phyloP scores from a whole-genome alignment of 2,113 vertebrate species.

The Thunnus thynnus region DNA sequence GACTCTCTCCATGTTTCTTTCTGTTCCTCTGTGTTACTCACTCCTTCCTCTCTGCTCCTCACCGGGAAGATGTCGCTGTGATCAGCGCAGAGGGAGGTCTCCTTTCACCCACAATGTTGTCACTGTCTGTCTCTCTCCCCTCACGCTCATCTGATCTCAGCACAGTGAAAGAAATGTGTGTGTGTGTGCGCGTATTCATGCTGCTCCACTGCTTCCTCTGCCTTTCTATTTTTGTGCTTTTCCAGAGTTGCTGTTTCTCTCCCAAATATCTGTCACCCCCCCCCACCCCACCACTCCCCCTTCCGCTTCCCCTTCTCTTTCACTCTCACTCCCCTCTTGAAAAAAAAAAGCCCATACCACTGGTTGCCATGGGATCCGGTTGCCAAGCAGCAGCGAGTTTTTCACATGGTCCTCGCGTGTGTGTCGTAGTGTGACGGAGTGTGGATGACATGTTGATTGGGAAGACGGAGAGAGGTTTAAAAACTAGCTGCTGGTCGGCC shows the following conservation, averaged over 20 bases:
- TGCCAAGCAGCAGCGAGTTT: constrained; percentile 78
- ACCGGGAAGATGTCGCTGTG: constrained; percentile 46
- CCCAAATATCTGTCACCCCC: constrained; percentile 37
- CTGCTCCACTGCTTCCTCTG: constrained; percentile 38
- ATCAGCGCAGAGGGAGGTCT: constrained; percentile 44
- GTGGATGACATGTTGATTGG: constrained; percentile 54
- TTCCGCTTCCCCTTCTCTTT: constrained; percentile 2
- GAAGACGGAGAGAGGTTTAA: constrained; percentile 12
- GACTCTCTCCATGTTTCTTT: background rate
- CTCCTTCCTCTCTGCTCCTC: background rate
- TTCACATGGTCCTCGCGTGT: constrained; percentile 54
- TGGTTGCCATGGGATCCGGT: constrained; percentile 85
- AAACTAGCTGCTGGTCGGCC: background rate
- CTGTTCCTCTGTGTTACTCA: background rate
- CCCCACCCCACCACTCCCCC: background rate
- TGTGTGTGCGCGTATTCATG: constrained; percentile 19
- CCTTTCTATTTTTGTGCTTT: constrained; percentile 55
- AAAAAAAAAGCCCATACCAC: constrained; percentile 53
- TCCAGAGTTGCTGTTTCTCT: constrained; percentile 42
- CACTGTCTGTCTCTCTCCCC: constrained; percentile 51
- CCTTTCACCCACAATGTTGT: constrained; percentile 63
- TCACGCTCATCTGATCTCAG: constrained; percentile 42
- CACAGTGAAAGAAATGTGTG: constrained; percentile 48
- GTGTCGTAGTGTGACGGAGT: constrained; percentile 65
- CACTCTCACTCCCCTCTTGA: background rate